phyloP scores from a whole-genome alignment of 2,888 invertebrate genomes.

The Marronus borbonicus region DNA sequence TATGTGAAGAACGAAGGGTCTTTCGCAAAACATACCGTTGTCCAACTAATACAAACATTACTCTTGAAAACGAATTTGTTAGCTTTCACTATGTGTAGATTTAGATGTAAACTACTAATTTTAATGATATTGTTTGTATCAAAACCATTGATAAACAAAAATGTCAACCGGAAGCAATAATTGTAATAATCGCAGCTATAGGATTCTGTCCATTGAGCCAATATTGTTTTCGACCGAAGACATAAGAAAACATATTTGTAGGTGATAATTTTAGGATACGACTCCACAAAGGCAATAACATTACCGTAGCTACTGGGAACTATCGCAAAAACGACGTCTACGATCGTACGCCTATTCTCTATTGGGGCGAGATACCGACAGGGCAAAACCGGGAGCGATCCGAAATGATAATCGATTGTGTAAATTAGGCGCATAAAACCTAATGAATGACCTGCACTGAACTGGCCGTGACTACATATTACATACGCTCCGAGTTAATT shows the following conservation, averaged over 20 bases:
- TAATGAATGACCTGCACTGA: constrained; percentile 39
- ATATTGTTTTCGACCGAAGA: not conserved
- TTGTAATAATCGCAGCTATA: not conserved
- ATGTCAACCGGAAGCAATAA: not conserved
- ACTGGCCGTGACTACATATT: constrained; percentile 18
- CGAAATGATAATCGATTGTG: constrained; percentile 42
- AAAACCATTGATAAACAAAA: too few relatives aligned
- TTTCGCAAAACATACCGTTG: too few relatives aligned
- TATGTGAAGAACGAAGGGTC: too few relatives aligned
- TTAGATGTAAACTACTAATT: too few relatives aligned
- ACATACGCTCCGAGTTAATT: constrained; percentile 44
- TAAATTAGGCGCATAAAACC: constrained; percentile 44
- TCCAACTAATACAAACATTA: too few relatives aligned
- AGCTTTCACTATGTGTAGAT: too few relatives aligned
- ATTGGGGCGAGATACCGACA: not conserved
- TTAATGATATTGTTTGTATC: too few relatives aligned
- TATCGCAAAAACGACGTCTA: constrained; percentile 4
- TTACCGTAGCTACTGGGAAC: not conserved
- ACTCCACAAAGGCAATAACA: not conserved
- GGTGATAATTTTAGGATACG: not conserved
- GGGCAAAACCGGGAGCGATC: constrained; percentile 31
- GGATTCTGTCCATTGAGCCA: not conserved
- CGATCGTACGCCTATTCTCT: not conserved
- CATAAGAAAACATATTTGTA: not conserved
- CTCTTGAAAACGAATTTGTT: too few relatives aligned